Conservation (phyloP, 2,797 vertebrate species). For the Cyprinodon diabolis region DNA sequence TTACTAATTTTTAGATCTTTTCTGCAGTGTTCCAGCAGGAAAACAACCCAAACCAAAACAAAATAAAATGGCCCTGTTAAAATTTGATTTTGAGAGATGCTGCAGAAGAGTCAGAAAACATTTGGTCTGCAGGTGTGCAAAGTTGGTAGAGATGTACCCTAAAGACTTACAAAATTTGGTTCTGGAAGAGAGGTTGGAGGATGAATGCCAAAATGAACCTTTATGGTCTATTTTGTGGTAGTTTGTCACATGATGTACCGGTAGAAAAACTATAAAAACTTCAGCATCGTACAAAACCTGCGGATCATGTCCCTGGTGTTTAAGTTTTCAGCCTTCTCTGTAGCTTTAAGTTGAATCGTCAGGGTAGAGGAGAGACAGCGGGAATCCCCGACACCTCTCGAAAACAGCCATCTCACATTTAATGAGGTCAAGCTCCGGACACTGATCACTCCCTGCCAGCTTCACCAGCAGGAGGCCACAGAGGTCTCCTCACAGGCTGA, state of each 20-base stretch:
- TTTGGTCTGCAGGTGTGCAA: not conserved
- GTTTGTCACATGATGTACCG: not conserved
- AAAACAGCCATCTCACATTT: constrained; percentile 40
- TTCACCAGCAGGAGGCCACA: constrained; percentile 14
- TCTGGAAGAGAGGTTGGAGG: not conserved
- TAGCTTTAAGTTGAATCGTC: constrained; percentile 16
- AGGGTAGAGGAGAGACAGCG: constrained; percentile 1
- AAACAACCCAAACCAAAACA: not conserved
- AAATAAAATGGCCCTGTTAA: not conserved
- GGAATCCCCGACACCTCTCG: constrained; percentile 25
- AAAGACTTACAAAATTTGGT: not conserved
- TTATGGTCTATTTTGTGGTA: not conserved
- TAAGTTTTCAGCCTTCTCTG: not conserved
- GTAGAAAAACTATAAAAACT: not conserved
- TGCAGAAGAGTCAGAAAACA: not conserved
- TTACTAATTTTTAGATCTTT: too few relatives aligned
- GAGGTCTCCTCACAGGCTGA: constrained; percentile 26
- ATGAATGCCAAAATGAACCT: not conserved
- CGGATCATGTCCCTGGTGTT: too few relatives aligned
- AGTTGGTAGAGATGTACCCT: not conserved
- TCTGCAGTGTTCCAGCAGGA: not conserved
- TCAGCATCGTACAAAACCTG: not conserved
- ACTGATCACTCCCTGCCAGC: constrained; percentile 20
- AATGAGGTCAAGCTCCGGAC: constrained; percentile 45
- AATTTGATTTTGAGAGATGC: not conserved